Conservation (phyloP, 2,797 vertebrate species). For the Tarsius wallacei region DNA sequence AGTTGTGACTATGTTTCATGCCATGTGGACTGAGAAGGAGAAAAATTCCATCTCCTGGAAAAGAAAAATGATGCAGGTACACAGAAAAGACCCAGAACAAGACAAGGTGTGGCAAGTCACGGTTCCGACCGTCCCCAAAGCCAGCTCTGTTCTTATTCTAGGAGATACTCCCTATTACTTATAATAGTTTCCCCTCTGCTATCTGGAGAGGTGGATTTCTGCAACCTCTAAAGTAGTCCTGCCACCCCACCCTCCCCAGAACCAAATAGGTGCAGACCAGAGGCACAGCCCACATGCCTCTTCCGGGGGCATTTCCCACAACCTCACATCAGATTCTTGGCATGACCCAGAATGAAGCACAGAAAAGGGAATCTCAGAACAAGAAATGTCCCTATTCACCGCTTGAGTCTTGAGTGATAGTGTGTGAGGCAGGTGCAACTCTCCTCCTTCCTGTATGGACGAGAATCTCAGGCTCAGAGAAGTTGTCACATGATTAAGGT, state of each 20-base stretch:
- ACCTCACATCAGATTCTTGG: neutral
- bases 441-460: neutral
- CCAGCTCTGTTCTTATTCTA: neutral
- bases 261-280: too few relatives aligned
- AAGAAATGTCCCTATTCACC: neutral
- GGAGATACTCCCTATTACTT: neutral
- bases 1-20: neutral
- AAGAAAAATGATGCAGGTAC: neutral
- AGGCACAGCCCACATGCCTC: neutral
- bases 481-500: neutral
- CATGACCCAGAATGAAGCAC: neutral
- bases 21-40: neutral
- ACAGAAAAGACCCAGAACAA: neutral
- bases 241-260: neutral
- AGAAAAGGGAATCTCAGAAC: neutral
- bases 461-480: neutral
- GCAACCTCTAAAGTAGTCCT: neutral
- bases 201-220: neutral
- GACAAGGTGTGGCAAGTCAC: neutral
- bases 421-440: neutral
- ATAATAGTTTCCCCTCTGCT: neutral
- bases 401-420: too few relatives aligned
- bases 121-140: neutral
- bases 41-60: neutral
- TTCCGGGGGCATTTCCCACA: neutral